These are phyloP conservation scores for Acanthoscelides obtectus DNA, from an alignment of 2,888 invertebrate genomes.

Conservation along the genomic window DNA sequence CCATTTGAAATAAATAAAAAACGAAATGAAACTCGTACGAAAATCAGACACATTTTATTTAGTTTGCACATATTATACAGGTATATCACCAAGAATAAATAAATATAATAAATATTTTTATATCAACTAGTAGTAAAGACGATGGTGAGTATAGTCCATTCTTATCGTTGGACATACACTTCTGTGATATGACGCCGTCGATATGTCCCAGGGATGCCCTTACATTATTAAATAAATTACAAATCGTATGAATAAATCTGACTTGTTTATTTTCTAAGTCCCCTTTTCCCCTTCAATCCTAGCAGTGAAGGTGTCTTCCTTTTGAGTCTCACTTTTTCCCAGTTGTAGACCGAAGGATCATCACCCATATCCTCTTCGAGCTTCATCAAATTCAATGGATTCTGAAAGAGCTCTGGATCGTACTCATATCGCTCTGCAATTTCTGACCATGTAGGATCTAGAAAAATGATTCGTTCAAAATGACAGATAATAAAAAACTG, in stretches of 20 bases:
- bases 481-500: no score
- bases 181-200: background rate
- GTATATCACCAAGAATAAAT: no score
- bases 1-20: no score
- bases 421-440: conserved; percentile 41
- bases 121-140: background rate
- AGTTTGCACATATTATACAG: no score
- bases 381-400: conserved; percentile 30
- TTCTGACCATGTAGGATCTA: conserved; percentile 40
- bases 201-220: background rate
- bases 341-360: conserved; percentile 33
- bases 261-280: background rate
- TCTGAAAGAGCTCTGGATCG: conserved; percentile 37
- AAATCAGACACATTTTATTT: no score
- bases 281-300: background rate
- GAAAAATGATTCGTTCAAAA: no score
- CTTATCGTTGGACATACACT: background rate
- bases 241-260: background rate
- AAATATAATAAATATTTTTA: background rate
- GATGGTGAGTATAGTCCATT: background rate
- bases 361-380: conserved; percentile 33
- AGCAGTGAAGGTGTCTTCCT: conserved; percentile 15
- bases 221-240: background rate
- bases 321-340: conserved; percentile 31
- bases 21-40: no score